phyloP scores from a whole-genome alignment of 2,113 vertebrate species.

The Mustela lutreola region DNA sequence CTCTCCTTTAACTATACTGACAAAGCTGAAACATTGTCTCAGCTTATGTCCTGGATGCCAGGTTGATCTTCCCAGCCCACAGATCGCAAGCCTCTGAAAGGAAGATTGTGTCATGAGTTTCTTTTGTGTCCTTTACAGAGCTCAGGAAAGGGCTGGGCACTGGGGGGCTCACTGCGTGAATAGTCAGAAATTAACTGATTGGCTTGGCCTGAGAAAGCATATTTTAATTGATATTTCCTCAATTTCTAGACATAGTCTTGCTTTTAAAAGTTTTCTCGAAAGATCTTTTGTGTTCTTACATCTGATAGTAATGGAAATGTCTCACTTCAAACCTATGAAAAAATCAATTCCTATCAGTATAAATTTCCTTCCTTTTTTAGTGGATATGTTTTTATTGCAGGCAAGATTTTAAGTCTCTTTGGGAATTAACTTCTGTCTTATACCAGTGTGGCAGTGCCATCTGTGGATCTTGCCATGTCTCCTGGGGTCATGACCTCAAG shows the following conservation, averaged over 20 bases:
- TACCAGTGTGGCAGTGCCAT: not conserved
- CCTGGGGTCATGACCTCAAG: not conserved
- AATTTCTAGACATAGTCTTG: not conserved
- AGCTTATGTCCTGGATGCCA: not conserved
- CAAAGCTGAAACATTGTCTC: not conserved
- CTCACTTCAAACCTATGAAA: slow-evolving; percentile 36
- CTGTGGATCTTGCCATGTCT: not conserved
- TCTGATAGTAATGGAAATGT: slow-evolving; percentile 56
- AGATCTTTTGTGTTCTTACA: not conserved
- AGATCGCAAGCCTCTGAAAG: not conserved
- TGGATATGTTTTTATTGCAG: slow-evolving; percentile 1
- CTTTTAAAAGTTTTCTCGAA: not conserved
- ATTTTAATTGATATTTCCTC: not conserved
- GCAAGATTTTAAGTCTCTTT: slow-evolving; percentile 40
- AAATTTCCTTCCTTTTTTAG: slow-evolving; percentile 45
- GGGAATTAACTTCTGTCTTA: slow-evolving; percentile 53
- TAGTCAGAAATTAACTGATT: not conserved
- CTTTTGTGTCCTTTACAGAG: not conserved
- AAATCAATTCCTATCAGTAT: not conserved
- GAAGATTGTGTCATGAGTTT: not conserved
- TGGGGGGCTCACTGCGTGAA: not conserved
- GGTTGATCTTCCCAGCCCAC: not conserved
- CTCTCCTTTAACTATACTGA: not conserved
- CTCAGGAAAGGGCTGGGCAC: not conserved
- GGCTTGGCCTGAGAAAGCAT: not conserved